Evolutionary conservation across 2,797 vertebrate species (phyloP), one percentile per base, ranked within the genome.

Genomic region (Botia kubotai): DNA sequence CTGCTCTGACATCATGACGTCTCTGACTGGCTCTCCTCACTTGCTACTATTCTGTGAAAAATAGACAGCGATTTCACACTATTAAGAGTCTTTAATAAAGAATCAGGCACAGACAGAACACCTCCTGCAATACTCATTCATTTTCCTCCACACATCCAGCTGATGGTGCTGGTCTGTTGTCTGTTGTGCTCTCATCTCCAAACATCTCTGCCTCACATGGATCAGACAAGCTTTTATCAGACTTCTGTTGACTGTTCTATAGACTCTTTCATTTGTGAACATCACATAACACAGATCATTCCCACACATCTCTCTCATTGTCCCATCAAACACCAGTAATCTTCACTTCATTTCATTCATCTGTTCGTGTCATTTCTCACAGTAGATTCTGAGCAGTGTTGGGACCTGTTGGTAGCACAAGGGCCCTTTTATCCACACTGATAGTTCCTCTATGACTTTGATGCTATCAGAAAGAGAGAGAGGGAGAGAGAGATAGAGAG

Each of bases 191-290:
- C 52, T 53, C 52, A 55, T 55, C 52, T 55, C 17, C n/a, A 17
- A 55, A 6, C 52, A 36, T 65, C 26, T 75, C 2, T 53, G 60
- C 46, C 65, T 65, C 29, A 39, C 7, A 68, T 39, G 72, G 36
- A 48, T 79, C 68, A 82, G 66, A 62, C 66, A 21, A 39, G 57
- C 82, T 86, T 86, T 86, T 68, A 86, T 86, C 75, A 76, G 70
- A 66, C 63, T 26, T 57, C 17, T 72, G 69, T 29, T 76, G 60
- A 50, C 43, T 21, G 4, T 5, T 55, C 21, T 16, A 26, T 23
- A 53, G 50, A 19, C 50, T 53, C 81, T 82, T 77, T 79, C 68
- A 79, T 82, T 74, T 82, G 39, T 81, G 76, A 70, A 63, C 67
- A 77, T 77, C 48, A 79, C 75, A 82, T 6, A 26, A 57, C 67